Evolutionary conservation across 2,888 invertebrate genomes (phyloP).

Genomic region (Tenodera sinensis): DNA sequence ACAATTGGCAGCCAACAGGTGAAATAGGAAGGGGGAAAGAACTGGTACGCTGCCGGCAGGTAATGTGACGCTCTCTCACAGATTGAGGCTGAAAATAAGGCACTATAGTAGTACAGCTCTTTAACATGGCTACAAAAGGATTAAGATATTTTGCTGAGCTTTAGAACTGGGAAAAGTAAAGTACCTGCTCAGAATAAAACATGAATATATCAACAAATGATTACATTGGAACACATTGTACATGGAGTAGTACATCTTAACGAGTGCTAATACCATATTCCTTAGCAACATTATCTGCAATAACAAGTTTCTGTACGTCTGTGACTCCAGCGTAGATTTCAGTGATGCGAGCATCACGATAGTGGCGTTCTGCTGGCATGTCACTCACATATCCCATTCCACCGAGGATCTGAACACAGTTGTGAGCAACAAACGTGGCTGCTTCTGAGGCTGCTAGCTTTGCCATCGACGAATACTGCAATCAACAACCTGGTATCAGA

Average conservation of each 20-base stretch:
- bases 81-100: too few relatives aligned
- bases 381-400: slow-evolving; percentile 67
- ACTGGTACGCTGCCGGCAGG: too few relatives aligned
- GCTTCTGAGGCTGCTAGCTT: slow-evolving; percentile 68
- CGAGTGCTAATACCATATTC: slow-evolving; percentile 48
- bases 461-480: slow-evolving; percentile 67
- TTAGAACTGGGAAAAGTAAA: too few relatives aligned
- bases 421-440: slow-evolving; percentile 64
- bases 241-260: neutral
- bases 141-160: too few relatives aligned
- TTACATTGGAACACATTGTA: too few relatives aligned
- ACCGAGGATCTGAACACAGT: slow-evolving; percentile 71
- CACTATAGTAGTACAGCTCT: too few relatives aligned
- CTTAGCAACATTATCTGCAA: slow-evolving; percentile 62
- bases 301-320: slow-evolving; percentile 69
- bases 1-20: too few relatives aligned
- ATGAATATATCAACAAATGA: too few relatives aligned
- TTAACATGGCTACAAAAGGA: too few relatives aligned
- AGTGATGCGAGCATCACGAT: slow-evolving; percentile 72
- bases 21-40: too few relatives aligned
- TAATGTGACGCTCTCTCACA: too few relatives aligned
- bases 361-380: slow-evolving; percentile 71
- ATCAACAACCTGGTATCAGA: neutral
- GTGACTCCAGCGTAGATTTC: slow-evolving; percentile 79
- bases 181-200: too few relatives aligned